Evolutionary conservation across 2,113 vertebrate genomes (phyloP).

Genomic region (Rostratula benghalensis): DNA sequence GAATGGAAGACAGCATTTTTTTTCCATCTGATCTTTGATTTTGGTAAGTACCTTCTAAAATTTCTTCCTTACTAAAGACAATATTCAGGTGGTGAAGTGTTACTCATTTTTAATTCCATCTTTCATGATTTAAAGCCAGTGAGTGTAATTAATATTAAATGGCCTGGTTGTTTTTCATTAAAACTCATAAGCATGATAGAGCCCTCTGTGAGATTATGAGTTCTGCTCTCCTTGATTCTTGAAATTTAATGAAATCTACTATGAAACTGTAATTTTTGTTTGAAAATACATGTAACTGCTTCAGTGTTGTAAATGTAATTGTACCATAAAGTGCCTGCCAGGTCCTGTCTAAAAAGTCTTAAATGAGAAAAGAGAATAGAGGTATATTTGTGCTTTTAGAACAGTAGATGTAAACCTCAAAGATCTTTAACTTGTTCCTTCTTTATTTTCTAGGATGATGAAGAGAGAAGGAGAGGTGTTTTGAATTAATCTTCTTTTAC

Average conservation of each 20-base stretch:
- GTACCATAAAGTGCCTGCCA: background rate
- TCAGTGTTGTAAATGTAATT: background rate
- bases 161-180: background rate
- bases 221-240: background rate
- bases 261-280: background rate
- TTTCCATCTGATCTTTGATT: background rate
- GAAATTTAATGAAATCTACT: background rate
- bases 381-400: background rate
- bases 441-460: constrained; percentile 30
- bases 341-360: background rate
- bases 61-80: background rate
- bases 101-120: background rate
- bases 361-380: background rate
- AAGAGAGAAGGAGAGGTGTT: background rate
- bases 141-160: background rate
- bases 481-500: background rate
- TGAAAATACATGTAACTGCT: background rate
- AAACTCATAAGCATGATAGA: background rate
- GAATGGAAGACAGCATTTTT: background rate
- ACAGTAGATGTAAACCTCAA: background rate
- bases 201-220: background rate
- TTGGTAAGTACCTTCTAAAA: constrained; percentile 13
- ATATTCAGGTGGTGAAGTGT: background rate
- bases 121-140: background rate
- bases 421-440: background rate